Percentiles rank a stretch among this genome's conserved stretches.
Evolutionary conservation across 2,797 vertebrate genomes (phyloP).

Genomic region (Ibycter americanus): DNA sequence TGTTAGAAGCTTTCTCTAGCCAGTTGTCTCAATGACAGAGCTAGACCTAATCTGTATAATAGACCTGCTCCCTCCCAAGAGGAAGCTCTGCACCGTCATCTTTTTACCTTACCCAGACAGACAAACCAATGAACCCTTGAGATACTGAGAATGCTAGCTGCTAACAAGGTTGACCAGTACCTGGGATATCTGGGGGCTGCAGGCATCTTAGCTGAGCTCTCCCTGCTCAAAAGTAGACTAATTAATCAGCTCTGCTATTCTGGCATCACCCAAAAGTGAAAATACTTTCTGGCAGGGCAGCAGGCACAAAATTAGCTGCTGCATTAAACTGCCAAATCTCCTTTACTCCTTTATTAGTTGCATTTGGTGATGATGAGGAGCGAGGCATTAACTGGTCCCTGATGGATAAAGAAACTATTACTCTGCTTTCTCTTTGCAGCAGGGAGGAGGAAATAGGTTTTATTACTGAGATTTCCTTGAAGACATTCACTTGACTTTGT

Average conservation of each 20-base stretch:
- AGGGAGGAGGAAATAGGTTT: conserved; percentile 62
- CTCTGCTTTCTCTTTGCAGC: conserved; percentile 51
- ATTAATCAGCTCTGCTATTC: conserved; percentile 65
- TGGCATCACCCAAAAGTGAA: conserved; percentile 69
- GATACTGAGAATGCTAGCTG: background rate
- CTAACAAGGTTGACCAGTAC: background rate
- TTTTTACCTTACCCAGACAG: background rate
- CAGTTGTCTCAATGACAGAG: background rate
- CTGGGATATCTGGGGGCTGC: conserved; percentile 13
- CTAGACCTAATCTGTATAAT: background rate
- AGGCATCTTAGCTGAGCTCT: conserved; percentile 13
- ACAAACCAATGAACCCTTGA: background rate
- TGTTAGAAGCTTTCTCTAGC: background rate
- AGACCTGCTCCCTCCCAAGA: background rate
- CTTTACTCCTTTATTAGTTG: conserved; percentile 71
- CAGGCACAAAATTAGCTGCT: conserved; percentile 68
- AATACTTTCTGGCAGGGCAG: conserved; percentile 68
- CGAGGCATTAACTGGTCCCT: conserved; percentile 56
- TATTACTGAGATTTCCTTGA: conserved; percentile 66
- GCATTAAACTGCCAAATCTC: conserved; percentile 72
- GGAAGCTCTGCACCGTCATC: background rate
- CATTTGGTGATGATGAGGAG: conserved; percentile 69
- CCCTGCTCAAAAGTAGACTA: conserved; percentile 41
- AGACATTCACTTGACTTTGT: conserved; percentile 69
- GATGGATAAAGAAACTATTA: conserved; percentile 64